Evolutionary conservation across 30 jellyfish, hydroid and myxozoan species (phyloP).

Genomic region (Mastigias papua): DNA sequence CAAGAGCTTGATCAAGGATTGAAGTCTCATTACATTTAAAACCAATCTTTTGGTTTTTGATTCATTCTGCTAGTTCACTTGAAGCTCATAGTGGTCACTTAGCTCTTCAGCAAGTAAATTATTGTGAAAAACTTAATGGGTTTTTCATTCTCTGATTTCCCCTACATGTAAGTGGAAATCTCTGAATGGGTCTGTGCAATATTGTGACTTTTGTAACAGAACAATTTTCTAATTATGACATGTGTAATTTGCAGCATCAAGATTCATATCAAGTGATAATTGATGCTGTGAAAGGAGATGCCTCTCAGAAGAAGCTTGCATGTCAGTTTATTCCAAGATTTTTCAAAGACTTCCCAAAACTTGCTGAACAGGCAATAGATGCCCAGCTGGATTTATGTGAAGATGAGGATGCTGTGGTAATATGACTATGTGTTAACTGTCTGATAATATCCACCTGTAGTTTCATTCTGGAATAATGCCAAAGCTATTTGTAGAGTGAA

Average conservation of each 20-base stretch:
- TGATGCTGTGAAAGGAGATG: conserved; percentile 87
- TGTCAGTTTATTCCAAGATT: conserved; percentile 98
- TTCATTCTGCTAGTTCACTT: too few species aligned
- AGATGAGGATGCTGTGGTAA: conserved; percentile 95
- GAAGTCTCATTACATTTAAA: too few species aligned
- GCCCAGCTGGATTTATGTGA: conserved; percentile 98
- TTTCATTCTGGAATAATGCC: too few species aligned
- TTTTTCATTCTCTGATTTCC: neutral
- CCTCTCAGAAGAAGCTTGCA: conserved; percentile 95
- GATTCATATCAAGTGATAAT: conserved; percentile 83
- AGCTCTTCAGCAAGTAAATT: neutral
- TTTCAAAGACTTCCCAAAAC: conserved; percentile 86
- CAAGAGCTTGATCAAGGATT: neutral
- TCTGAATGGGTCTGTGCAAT: neutral
- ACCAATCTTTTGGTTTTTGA: neutral
- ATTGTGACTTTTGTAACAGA: neutral
- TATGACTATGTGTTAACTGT: too few species aligned
- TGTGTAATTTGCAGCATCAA: conserved; percentile 57
- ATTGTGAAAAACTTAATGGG: neutral
- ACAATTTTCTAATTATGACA: neutral
- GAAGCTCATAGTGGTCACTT: neutral
- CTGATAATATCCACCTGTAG: too few species aligned
- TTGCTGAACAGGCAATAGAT: conserved; percentile 96
- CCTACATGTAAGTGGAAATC: neutral
- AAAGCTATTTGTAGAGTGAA: too few species aligned